A percentile compares a stretch with the other conserved stretches of the same genome.
Evolutionary conservation across 2,888 invertebrate species (phyloP).

Genomic region (Tetragonisca angustula): DNA sequence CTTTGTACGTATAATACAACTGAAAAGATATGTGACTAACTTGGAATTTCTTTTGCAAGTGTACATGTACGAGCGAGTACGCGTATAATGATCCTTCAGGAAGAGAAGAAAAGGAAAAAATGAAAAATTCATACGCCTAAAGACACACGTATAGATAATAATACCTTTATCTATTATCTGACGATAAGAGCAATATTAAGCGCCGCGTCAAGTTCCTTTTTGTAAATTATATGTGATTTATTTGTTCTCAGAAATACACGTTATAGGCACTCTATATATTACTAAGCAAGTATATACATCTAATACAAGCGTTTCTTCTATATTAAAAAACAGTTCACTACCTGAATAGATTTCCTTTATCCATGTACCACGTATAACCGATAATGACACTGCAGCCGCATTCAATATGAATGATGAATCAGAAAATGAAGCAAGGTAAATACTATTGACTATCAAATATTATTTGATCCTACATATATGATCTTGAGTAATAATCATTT

Average conservation of each 20-base stretch:
- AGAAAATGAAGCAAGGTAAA: background rate
- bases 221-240: constrained; percentile 68
- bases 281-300: constrained; percentile 50
- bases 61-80: constrained; percentile 34
- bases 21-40: background rate
- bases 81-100: constrained; percentile 26
- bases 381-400: background rate
- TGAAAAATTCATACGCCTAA: constrained; percentile 34
- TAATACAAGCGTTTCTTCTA: constrained; percentile 32
- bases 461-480: background rate
- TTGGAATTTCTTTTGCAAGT: constrained; percentile 33
- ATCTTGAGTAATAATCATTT: too few relatives aligned
- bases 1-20: constrained; percentile 5
- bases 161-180: constrained; percentile 49
- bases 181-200: constrained; percentile 63
- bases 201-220: constrained; percentile 68
- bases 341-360: background rate
- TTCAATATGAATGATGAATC: background rate
- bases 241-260: constrained; percentile 69
- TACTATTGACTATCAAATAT: background rate
- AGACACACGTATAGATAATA: constrained; percentile 44
- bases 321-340: constrained; percentile 1
- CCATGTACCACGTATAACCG: background rate
- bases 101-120: background rate
- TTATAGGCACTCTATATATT: constrained; percentile 65